Evolutionary conservation across 2,888 invertebrate genomes (phyloP).

Genomic region (Nomada lathburiana): DNA sequence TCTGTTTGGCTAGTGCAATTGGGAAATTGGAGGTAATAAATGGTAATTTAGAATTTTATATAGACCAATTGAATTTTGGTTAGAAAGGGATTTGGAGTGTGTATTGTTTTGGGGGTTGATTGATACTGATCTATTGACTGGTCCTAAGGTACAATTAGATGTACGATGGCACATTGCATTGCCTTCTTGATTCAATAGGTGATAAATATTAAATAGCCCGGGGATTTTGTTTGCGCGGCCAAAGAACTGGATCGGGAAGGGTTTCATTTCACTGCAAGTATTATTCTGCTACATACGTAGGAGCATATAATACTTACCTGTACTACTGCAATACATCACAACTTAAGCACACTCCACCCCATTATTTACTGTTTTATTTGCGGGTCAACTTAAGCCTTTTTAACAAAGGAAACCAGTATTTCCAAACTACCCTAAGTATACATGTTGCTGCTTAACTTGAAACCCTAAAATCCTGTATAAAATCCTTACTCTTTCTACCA

Average conservation of each 20-base stretch:
- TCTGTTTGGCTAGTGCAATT: too few relatives aligned
- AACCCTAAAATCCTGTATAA: too few relatives aligned
- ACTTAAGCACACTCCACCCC: not conserved
- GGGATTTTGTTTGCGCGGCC: not conserved
- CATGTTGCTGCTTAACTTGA: too few relatives aligned
- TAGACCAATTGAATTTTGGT: too few relatives aligned
- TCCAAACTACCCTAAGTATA: not conserved
- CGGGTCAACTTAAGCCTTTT: too few relatives aligned
- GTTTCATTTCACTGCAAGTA: not conserved
- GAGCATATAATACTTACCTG: not conserved
- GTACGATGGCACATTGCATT: not conserved
- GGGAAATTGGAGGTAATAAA: too few relatives aligned
- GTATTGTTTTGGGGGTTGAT: too few relatives aligned
- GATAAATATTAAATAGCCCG: not conserved
- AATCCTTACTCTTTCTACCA: too few relatives aligned
- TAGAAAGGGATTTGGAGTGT: too few relatives aligned
- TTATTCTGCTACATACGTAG: not conserved
- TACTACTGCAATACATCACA: not conserved
- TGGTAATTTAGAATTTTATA: too few relatives aligned
- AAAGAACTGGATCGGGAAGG: not conserved
- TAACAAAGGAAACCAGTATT: not conserved
- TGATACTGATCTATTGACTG: too few relatives aligned
- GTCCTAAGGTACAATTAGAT: not conserved
- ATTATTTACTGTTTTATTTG: not conserved
- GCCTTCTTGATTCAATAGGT: not conserved